A percentile compares a stretch with the other conserved stretches of the same genome.
These are phyloP conservation scores for Pangasius mekongensis DNA, from an alignment of 2,797 vertebrate species.

Conservation along the genomic window DNA sequence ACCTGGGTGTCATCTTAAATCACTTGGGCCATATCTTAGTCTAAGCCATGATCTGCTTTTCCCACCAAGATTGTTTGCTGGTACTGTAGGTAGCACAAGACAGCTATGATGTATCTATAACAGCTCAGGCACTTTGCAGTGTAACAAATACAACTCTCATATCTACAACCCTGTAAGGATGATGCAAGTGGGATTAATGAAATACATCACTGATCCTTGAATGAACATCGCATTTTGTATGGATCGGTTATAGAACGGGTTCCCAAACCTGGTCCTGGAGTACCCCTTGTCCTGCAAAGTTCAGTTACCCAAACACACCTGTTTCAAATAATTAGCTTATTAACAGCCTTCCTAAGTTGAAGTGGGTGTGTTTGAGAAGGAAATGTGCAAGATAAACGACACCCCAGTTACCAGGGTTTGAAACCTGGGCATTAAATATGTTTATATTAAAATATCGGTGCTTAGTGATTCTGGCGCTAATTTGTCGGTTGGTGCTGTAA, in stretches of 20 bases:
- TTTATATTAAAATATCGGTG: not conserved
- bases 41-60: not conserved
- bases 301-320: not conserved
- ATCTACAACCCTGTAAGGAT: not conserved
- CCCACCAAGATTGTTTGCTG: not conserved
- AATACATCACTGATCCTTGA: conserved; percentile 9
- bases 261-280: not conserved
- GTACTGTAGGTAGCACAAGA: not conserved
- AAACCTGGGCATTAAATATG: not conserved
- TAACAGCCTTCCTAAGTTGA: not conserved
- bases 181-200: not conserved
- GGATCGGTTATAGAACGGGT: not conserved
- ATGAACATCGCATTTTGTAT: not conserved
- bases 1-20: conserved; percentile 54
- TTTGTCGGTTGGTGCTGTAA: not conserved
- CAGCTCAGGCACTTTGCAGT: not conserved
- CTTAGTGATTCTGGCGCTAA: not conserved
- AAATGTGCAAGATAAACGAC: not conserved
- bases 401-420: not conserved
- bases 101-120: conserved; percentile 27
- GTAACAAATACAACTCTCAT: not conserved
- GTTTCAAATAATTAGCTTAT: not conserved
- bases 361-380: not conserved
- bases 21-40: conserved; percentile 54
- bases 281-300: not conserved